These are phyloP conservation scores for Gopherus evgoodei DNA, from an alignment of 2,113 vertebrate genomes.

Conservation along the genomic window DNA sequence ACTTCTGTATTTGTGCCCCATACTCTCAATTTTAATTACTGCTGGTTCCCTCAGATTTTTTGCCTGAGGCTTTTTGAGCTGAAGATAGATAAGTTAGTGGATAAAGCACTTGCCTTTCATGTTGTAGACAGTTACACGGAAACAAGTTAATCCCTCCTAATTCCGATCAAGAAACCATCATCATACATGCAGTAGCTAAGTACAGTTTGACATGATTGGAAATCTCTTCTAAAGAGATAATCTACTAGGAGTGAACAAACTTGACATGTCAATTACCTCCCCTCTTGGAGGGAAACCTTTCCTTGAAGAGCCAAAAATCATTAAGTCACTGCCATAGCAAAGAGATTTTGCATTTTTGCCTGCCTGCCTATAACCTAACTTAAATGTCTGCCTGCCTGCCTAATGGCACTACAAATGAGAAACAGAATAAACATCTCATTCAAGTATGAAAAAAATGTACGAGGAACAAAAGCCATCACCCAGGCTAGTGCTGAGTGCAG, in stretches of 20 bases:
- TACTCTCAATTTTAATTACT: background rate
- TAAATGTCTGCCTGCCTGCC: background rate
- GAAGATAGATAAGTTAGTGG: conserved; percentile 1
- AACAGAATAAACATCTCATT: background rate
- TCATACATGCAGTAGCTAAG: background rate
- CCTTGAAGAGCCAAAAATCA: background rate
- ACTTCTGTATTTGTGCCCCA: background rate
- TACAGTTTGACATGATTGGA: background rate
- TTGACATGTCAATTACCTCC: conserved; percentile 11
- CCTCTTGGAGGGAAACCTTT: background rate
- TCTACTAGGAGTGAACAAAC: conserved; percentile 10
- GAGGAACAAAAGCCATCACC: background rate
- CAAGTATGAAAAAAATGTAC: background rate
- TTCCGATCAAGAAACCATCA: background rate
- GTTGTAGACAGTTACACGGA: background rate
- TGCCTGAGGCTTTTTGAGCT: conserved; percentile 27
- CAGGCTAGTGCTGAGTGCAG: background rate
- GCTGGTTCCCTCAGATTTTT: conserved; percentile 28
- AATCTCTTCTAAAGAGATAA: background rate
- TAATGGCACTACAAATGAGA: background rate
- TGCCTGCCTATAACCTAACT: background rate
- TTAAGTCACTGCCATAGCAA: background rate
- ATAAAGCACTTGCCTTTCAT: background rate
- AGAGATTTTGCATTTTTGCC: background rate
- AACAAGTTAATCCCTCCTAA: conserved; percentile 11